These are phyloP conservation scores for Lamproptera curius DNA, from an alignment of 2,888 invertebrate genomes.

Conservation along the genomic window DNA sequence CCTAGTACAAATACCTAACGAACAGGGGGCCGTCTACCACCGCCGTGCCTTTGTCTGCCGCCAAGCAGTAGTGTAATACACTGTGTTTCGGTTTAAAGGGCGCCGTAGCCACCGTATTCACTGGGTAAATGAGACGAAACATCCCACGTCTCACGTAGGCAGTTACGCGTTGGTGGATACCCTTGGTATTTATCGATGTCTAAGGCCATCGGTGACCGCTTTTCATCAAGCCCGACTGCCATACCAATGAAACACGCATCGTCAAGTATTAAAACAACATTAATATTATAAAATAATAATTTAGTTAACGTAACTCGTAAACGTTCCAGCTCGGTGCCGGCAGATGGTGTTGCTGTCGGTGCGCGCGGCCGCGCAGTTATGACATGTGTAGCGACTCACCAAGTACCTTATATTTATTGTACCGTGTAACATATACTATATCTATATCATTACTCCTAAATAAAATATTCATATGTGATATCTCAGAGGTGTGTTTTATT, in stretches of 20 bases:
- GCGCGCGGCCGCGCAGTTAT: constrained; percentile 75
- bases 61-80: too few relatives aligned
- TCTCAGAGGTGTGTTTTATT: constrained; percentile 46
- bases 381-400: constrained; percentile 66
- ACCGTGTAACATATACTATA: constrained; percentile 63
- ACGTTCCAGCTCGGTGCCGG: constrained; percentile 72
- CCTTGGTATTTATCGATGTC: too few relatives aligned
- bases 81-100: too few relatives aligned
- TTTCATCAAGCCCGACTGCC: too few relatives aligned
- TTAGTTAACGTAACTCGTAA: constrained; percentile 11
- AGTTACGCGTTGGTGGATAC: too few relatives aligned
- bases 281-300: not conserved
- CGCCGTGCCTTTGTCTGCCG: too few relatives aligned
- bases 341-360: constrained; percentile 78
- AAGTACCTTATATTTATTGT: constrained; percentile 76
- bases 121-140: too few relatives aligned
- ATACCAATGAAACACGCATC: not conserved
- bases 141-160: too few relatives aligned
- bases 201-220: too few relatives aligned
- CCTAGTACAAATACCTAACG: too few relatives aligned
- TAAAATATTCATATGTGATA: constrained; percentile 77
- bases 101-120: too few relatives aligned
- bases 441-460: constrained; percentile 72
- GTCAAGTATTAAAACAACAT: not conserved
- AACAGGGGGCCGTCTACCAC: too few relatives aligned